These are phyloP conservation scores for Agonum fuliginosum DNA, from an alignment of 2,888 invertebrate genomes.

Conservation along the genomic window DNA sequence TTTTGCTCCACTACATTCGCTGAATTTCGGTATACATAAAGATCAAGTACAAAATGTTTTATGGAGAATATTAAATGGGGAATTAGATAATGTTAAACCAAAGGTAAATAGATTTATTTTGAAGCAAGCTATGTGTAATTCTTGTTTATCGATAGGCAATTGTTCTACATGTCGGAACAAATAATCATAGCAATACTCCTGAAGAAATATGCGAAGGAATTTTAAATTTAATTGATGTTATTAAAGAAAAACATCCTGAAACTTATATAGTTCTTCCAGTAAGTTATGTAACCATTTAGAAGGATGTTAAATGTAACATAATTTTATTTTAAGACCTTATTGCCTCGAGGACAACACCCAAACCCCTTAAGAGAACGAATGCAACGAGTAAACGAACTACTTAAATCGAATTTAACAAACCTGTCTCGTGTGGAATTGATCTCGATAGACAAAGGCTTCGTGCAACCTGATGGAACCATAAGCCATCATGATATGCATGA, in stretches of 20 bases:
- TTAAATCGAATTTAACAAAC: conserved; percentile 78
- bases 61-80: conserved; percentile 93
- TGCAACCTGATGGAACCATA: conserved; percentile 87
- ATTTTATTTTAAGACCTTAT: conserved; percentile 79
- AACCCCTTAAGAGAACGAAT: conserved; percentile 88
- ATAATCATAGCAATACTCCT: conserved; percentile 87
- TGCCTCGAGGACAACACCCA: conserved; percentile 91
- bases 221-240: conserved; percentile 82
- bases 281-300: conserved; percentile 70
- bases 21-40: conserved; percentile 92
- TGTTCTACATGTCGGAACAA: conserved; percentile 91
- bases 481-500: conserved; percentile 95
- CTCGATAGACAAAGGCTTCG: conserved; percentile 85
- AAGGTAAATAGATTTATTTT: conserved; percentile 78
- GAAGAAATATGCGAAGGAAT: conserved; percentile 89
- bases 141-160: conserved; percentile 79
- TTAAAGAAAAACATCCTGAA: conserved; percentile 85
- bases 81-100: conserved; percentile 90
- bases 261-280: conserved; percentile 91
- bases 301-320: conserved; percentile 1
- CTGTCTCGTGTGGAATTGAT: conserved; percentile 86
- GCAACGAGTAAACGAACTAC: conserved; percentile 82
- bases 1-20: conserved; percentile 93
- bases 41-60: conserved; percentile 92
- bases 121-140: no score